Percentiles rank a stretch among this genome's conserved stretches.
Conservation (phyloP, 2,888 invertebrate species). For the Microctonus hyperodae region DNA sequence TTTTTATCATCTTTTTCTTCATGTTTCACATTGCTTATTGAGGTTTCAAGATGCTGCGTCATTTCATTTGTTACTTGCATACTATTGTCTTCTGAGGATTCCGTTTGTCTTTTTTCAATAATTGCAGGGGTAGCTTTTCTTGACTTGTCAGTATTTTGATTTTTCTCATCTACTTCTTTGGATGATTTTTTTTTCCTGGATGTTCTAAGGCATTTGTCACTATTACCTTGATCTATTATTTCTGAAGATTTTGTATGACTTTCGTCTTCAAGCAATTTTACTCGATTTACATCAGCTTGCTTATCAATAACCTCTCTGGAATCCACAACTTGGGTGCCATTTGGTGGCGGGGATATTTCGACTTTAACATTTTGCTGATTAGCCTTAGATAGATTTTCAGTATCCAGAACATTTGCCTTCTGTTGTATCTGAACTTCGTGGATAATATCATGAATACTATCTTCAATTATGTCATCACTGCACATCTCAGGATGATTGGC, state of each 20-base stretch:
- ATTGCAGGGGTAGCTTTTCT: background rate
- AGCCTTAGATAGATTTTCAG: background rate
- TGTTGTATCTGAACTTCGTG: conserved; percentile 21
- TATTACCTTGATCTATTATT: background rate
- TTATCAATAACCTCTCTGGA: background rate
- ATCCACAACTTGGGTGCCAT: background rate
- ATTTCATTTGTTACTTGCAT: background rate
- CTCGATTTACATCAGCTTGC: conserved; percentile 24
- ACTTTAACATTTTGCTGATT: background rate
- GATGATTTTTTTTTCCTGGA: background rate
- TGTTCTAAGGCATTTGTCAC: background rate
- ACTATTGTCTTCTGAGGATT: conserved; percentile 34
- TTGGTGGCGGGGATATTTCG: background rate
- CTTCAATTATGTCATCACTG: conserved; percentile 13
- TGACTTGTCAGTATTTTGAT: background rate
- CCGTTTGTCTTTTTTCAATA: conserved; percentile 32
- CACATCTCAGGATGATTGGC: conserved; percentile 6
- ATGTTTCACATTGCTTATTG: conserved; percentile 47
- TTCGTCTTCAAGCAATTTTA: conserved; percentile 12
- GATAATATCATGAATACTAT: conserved; percentile 26
- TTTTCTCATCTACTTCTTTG: background rate
- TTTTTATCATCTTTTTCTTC: conserved; percentile 53
- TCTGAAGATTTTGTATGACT: background rate
- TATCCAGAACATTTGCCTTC: conserved; percentile 8
- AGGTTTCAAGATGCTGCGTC: conserved; percentile 36